Evolutionary conservation across 2,113 vertebrate species (phyloP), one percentile per base, ranked within the genome.

Genomic region (Stomatorhinus ivindoensis): DNA sequence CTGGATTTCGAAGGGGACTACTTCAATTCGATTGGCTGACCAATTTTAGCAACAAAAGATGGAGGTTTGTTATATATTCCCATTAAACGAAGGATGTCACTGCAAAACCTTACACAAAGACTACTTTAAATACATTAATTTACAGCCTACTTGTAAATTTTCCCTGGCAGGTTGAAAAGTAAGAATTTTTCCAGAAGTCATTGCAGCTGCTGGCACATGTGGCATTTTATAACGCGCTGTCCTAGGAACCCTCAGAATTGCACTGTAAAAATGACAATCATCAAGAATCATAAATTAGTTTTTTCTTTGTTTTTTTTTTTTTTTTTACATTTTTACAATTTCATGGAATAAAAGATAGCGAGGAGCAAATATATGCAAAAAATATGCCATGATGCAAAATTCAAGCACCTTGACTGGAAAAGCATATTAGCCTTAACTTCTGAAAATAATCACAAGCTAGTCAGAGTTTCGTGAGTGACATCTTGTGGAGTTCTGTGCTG

Each of bases 401-500:
- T 94, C 92, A 96, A 94, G 95, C 94, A 93, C 93, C 92, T 92
- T 94, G 95, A 87, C 73, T 39, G 69, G 76, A 96, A 96, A 95
- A 95, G 93, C 94, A 90, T 95, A 96, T 95, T 95, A 96, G 95
- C 95, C 93, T 15, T 94, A 91, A 93, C 95, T 95, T 92, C 91
- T 92, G 92, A 94, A 94, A 94, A 92, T 92, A 93, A 92, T 92
- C 24, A 94, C 93, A 95, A 95, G 92, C 93, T 95, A 94, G 95
- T 95, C 94, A 19, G 95, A 94, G 90, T 92, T 91, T 93, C 94
- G 91, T 96, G 96, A 96, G 95, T 95, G 95, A 95, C 95, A 96
- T 96, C 95, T 96, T 95, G 95, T 95, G 95, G 97, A 97, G 98
- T 98, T 97, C 97, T 97, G 97, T 98, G 97, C 97, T 97, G 95